Conservation (phyloP, 2,113 vertebrate genomes). For the Microtus pennsylvanicus region DNA sequence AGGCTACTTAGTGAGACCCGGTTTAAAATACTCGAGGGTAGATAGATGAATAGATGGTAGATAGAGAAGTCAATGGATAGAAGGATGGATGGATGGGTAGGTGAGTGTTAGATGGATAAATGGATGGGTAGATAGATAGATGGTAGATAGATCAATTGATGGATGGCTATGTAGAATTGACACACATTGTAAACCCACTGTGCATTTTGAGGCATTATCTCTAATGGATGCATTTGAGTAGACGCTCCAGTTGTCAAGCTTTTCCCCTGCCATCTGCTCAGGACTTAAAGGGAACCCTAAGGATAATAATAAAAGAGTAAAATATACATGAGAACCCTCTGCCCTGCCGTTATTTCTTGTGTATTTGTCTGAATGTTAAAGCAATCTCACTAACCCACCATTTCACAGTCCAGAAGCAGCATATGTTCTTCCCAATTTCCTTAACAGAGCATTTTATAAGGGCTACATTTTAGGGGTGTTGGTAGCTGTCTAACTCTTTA, state of each 20-base stretch:
- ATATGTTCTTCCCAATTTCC: constrained; percentile 24
- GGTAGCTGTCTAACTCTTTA: constrained; percentile 14
- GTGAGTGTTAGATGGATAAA: not conserved
- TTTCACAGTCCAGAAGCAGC: not conserved
- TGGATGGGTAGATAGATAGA: no score
- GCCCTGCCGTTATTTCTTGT: not conserved
- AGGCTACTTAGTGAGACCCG: not conserved
- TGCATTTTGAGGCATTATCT: not conserved
- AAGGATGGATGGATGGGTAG: not conserved
- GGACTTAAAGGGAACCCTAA: not conserved
- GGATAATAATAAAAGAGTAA: not conserved
- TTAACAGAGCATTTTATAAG: constrained; percentile 40
- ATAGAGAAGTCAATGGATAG: not conserved
- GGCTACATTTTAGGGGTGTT: not conserved
- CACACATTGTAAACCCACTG: not conserved
- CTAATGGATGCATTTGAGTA: not conserved
- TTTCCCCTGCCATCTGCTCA: not conserved
- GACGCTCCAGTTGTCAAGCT: not conserved
- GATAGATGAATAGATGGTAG: not conserved
- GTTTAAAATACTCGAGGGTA: not conserved
- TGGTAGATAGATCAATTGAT: not conserved
- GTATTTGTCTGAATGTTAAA: constrained; percentile 25
- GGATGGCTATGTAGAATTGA: not conserved
- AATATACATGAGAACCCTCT: not conserved
- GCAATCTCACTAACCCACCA: not conserved